Conservation (phyloP, 2,797 vertebrate genomes). For the Carduelis carduelis region DNA sequence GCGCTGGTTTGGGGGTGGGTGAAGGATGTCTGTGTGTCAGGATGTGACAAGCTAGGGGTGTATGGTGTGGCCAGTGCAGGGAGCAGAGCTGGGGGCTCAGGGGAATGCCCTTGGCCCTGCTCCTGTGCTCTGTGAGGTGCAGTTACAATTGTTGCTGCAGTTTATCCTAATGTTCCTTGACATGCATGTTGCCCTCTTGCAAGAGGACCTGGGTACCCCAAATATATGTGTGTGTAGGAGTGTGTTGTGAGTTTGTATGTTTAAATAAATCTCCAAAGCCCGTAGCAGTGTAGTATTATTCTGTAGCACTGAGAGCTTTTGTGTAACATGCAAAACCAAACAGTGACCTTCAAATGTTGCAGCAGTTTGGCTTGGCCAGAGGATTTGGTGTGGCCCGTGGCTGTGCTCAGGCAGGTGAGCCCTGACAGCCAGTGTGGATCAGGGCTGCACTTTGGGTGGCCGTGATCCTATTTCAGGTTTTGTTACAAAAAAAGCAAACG, state of each 20-base stretch:
- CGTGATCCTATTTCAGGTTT: neutral
- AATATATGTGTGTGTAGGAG: rapidly evolving
- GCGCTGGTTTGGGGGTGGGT: neutral
- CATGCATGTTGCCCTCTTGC: rapidly evolving
- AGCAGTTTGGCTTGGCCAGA: neutral
- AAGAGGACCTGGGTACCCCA: neutral
- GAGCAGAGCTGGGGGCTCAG: neutral
- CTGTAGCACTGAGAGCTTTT: neutral
- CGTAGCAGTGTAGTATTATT: neutral
- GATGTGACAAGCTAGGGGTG: neutral
- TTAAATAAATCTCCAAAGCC: neutral
- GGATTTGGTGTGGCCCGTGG: neutral
- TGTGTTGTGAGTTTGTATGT: rapidly evolving
- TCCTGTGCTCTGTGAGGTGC: neutral
- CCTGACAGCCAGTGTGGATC: neutral
- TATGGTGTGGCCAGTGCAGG: neutral
- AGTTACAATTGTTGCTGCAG: neutral
- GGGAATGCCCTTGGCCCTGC: neutral
- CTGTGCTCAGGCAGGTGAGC: neutral
- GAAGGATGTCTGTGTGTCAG: neutral
- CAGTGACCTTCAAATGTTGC: rapidly evolving
- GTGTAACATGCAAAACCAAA: neutral
- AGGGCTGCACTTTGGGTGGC: rapidly evolving
- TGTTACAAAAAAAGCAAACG: neutral
- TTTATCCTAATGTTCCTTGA: neutral